phyloP scores from a whole-genome alignment of 2,888 invertebrate genomes.

The Micoletzkya japonica region DNA sequence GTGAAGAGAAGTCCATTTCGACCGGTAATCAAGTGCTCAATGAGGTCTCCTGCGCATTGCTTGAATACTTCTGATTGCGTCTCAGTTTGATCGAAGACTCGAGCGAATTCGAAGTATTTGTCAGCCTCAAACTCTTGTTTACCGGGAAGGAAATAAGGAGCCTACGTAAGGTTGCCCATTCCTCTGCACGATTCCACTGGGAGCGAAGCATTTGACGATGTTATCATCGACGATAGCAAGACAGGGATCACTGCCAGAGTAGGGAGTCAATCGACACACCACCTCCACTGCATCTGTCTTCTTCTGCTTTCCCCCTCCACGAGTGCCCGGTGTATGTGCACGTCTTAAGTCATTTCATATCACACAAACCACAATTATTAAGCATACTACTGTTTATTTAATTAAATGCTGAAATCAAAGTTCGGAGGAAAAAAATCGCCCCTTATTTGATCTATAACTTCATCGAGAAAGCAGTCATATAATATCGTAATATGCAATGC shows the following conservation, averaged over 20 bases:
- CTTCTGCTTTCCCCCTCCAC: conserved; percentile 17
- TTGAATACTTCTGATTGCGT: conserved; percentile 84
- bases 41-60: conserved; percentile 80
- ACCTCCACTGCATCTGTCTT: conserved; percentile 39
- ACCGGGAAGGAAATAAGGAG: neutral
- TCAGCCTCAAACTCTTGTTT: conserved; percentile 41
- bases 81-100: conserved; percentile 80
- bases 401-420: too few relatives aligned
- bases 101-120: conserved; percentile 74
- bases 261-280: conserved; percentile 54
- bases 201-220: conserved; percentile 42
- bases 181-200: conserved; percentile 31
- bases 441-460: too few relatives aligned
- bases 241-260: conserved; percentile 42
- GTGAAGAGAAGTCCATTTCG: conserved; percentile 89
- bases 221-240: conserved; percentile 45
- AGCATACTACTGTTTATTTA: too few relatives aligned
- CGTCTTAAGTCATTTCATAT: conserved; percentile 5
- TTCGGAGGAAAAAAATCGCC: too few relatives aligned
- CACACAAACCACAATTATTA: neutral
- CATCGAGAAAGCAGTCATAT: too few relatives aligned
- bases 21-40: conserved; percentile 79
- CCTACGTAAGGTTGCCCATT: conserved; percentile 40
- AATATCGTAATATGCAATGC: neutral
- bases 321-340: conserved; percentile 18